A percentile compares a stretch with the other conserved stretches of the same genome.
Conservation (phyloP, 2,888 invertebrate genomes). For the Colostygia pectinataria region DNA sequence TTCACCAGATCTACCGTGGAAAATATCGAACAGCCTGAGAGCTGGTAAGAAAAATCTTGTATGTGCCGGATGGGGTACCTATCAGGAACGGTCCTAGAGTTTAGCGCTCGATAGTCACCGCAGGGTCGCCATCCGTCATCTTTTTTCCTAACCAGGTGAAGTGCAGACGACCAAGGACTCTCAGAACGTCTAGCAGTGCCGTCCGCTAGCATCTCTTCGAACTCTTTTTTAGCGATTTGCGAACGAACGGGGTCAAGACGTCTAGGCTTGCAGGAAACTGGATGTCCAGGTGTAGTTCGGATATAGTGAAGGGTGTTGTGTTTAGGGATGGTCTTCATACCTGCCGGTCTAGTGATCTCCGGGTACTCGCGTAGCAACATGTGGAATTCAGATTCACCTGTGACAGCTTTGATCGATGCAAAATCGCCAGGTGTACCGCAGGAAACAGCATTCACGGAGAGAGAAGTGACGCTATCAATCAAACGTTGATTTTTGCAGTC, state of each 20-base stretch:
- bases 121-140: too few species aligned
- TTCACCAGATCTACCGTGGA: background rate
- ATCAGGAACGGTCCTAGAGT: background rate
- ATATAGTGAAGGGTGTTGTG: background rate
- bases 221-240: too few species aligned
- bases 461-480: background rate
- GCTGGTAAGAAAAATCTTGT: background rate
- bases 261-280: background rate
- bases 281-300: background rate
- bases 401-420: background rate
- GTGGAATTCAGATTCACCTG: background rate
- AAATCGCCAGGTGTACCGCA: background rate
- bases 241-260: background rate
- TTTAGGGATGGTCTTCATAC: background rate
- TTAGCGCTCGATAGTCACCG: background rate
- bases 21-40: too few species aligned
- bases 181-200: background rate
- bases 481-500: background rate
- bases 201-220: background rate
- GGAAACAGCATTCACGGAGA: background rate
- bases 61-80: conserved; percentile 2
- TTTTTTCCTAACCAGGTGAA: too few species aligned
- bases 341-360: background rate
- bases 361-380: background rate
- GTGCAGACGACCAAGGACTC: background rate